A percentile compares a stretch with the other conserved stretches of the same genome.
These are phyloP conservation scores for Teleopsis dalmanni DNA, from an alignment of 1,140 invertebrate genomes.

Conservation along the genomic window DNA sequence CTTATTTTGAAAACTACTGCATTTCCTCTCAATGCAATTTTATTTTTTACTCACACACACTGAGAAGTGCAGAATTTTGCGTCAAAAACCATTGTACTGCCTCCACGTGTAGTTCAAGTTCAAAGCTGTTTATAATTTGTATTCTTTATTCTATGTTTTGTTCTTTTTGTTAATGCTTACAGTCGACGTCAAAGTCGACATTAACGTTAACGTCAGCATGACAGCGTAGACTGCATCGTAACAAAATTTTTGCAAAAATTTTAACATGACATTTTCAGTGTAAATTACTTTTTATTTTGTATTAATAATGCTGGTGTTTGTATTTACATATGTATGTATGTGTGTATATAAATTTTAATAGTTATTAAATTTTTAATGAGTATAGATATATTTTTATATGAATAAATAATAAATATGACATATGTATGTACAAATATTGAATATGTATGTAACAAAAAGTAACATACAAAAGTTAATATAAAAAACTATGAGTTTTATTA, in stretches of 20 bases:
- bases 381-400: background rate
- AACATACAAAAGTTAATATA: no score
- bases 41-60: background rate
- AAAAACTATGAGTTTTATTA: no score
- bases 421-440: no score
- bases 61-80: slow-evolving; percentile 1
- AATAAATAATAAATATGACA: background rate
- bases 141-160: background rate
- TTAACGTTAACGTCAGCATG: background rate
- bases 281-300: background rate
- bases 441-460: no score
- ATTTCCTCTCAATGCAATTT: slow-evolving; percentile 21
- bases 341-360: slow-evolving; percentile 9
- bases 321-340: slow-evolving; percentile 13
- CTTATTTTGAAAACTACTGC: slow-evolving; percentile 20
- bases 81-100: slow-evolving; percentile 33
- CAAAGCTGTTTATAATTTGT: slow-evolving; percentile 19
- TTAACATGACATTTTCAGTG: background rate
- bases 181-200: background rate
- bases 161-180: background rate
- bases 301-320: slow-evolving; percentile 5
- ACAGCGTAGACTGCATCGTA: no score
- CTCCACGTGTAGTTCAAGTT: slow-evolving; percentile 45
- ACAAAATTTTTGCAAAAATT: slow-evolving; percentile 7
- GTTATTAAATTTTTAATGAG: background rate